Evolutionary conservation across 1,140 invertebrate species (phyloP), one percentile per base, ranked within the genome.

Genomic region (Globodera ellingtonae): DNA sequence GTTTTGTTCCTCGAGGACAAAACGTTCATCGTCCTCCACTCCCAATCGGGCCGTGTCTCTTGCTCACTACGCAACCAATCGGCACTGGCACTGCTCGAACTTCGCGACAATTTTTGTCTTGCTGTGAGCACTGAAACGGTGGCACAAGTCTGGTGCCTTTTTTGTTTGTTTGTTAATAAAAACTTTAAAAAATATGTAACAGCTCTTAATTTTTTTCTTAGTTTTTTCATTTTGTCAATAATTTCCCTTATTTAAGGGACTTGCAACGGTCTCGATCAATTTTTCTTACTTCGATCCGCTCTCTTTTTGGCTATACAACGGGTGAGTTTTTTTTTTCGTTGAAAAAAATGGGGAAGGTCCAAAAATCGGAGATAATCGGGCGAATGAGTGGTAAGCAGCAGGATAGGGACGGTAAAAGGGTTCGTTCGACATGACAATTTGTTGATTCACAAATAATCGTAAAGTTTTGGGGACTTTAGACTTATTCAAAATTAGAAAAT

Each of bases 1-100:
- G 75, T 77, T 44, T 70, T 50, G 15, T 67, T 35, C 46, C 75
- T 65, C 48, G 75, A 77, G 24, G 75, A 77, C 21, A 77, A 69
- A 7, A 69, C 48, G 52, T 50, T 77, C 10, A 69, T 65, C 10
- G 46, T 77, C 10, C 48, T 77, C 47, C 65, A 69, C 48, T 62
- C 75, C 21, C 75, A 77, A 50, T 44, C 47, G 15, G 75, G 75
- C 6, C 65, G 47, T 24, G 47, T 24, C 1, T 24, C 50, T 69
- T 67, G 24, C 46, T 65, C 75, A 4, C 10, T 77, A 6, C 75
- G 21, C 24, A 77, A 59, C 18, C 50, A 48, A 2, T 10, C 52
- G 24, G 24, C 48, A 24, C 52, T 67, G 24, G 59, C 75, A 8
- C 69, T 77, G 65, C 46, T 77, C 24, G 75, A 77, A 67, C 35